Base-by-base conservation (phyloP, 2,113 vertebrate species). In the Tachuris rubrigastra region DNA sequence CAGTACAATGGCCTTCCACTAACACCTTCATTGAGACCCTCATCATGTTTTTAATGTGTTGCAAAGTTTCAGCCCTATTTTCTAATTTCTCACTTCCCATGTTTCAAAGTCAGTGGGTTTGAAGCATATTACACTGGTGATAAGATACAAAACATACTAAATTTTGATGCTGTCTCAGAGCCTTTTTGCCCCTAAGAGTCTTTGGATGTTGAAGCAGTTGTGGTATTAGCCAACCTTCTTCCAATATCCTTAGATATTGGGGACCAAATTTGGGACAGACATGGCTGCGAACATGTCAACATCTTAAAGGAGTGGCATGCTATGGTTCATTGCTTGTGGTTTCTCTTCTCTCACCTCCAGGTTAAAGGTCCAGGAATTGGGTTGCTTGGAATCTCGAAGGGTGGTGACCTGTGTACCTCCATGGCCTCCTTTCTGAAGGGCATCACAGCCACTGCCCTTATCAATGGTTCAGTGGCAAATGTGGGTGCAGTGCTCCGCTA, bases 381-480 rank as follows among this genome's bases (percentile, higher is more conserved):
- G 16, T 88, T 99, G 85, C 89, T 99, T 80, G 99, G 99, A 17
- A 94, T 98, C 88, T 99, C 99, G 1, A 98, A 99, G 62, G 98
- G 98, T 20, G 99, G 98, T 33, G 98, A 98, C 59, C 81, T 99
- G 55, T 99, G 98, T 5, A 4, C 99, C 85, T 97, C 96, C 4
- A 99, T 99, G 98, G 97, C 99, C 17, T 98, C 99, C 14, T 98
- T 99, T 92, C 97, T 99, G 42, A 97, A 98, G 77, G 98, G 98
- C 53, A 96, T 99, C 85, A 85, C 97, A 4, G 99, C 98, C 14
- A 98, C 98, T 0, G 98, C 98, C 58, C 97, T 98, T 24, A 98
- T 99, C 91, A 99, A 99, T 1, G 91, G 96, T 89, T 98, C 98
- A 2, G 98, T 91, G 56, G 98, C 98, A 42, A 98, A 98, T n/a